These are phyloP conservation scores for Pseudorectes ferrugineus DNA, from an alignment of 2,113 vertebrate genomes.

Conservation along the genomic window DNA sequence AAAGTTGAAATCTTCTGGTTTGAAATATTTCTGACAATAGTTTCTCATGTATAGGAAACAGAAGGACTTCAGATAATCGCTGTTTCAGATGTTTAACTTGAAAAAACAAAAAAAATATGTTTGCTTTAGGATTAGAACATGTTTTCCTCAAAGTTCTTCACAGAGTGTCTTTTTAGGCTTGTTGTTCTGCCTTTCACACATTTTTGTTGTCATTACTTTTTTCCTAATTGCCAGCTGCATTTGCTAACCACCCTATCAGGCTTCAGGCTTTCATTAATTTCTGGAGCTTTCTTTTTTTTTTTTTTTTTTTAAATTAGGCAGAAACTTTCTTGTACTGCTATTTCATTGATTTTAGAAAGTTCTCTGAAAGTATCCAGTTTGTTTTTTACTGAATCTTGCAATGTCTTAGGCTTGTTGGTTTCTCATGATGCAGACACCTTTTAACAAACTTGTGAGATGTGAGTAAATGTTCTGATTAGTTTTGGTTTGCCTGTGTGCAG, in stretches of 20 bases:
- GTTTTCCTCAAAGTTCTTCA: not conserved
- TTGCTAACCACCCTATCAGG: not conserved
- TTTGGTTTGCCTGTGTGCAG: not conserved
- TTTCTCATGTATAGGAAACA: not conserved
- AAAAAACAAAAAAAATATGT: not conserved
- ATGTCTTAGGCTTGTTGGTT: not conserved
- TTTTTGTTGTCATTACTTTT: not conserved
- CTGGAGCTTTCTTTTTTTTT: not conserved
- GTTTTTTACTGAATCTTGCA: not conserved
- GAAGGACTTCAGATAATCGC: not conserved
- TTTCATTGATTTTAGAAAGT: not conserved
- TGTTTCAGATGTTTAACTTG: not conserved
- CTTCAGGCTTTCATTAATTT: not conserved
- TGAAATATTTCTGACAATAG: not conserved
- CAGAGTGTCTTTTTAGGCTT: not conserved
- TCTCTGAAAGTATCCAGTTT: not conserved
- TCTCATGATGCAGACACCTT: rapidly evolving
- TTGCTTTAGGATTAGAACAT: not conserved
- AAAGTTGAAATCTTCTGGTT: not conserved
- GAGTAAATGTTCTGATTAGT: not conserved
- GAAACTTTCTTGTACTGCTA: not conserved
- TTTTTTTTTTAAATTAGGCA: not conserved
- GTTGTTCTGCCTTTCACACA: not conserved
- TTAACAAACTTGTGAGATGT: not conserved
- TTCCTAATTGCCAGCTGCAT: not conserved